Conservation (phyloP, 1,140 invertebrate genomes). For the Xylocopa sonorina region DNA sequence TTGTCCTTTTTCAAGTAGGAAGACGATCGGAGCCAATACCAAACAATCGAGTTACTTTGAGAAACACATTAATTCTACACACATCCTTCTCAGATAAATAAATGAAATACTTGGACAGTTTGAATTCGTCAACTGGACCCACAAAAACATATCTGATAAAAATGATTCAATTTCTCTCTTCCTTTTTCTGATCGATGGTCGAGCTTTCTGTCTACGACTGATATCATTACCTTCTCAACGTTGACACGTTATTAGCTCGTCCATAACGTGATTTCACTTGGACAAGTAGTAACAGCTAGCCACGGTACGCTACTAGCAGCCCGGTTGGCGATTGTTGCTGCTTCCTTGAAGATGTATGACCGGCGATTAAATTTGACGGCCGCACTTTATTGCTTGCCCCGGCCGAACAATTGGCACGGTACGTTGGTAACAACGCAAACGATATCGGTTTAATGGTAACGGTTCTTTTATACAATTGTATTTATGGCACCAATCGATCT, state of each 20-base stretch:
- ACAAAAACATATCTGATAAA: too few relatives aligned
- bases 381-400: conserved; percentile 22
- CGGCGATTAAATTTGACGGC: conserved; percentile 36
- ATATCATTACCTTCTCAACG: background rate
- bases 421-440: background rate
- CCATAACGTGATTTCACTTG: conserved; percentile 7
- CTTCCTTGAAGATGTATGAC: conserved; percentile 12
- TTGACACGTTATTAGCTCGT: conserved; percentile 18
- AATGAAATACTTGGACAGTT: too few relatives aligned
- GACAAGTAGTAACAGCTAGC: background rate
- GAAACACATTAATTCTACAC: too few relatives aligned
- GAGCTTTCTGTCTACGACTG: too few relatives aligned
- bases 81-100: too few relatives aligned
- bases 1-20: too few relatives aligned
- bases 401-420: conserved; percentile 32
- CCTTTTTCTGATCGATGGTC: background rate
- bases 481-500: conserved; percentile 1
- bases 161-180: too few relatives aligned
- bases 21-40: too few relatives aligned
- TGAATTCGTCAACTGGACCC: too few relatives aligned
- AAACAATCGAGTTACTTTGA: too few relatives aligned
- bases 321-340: conserved; percentile 20
- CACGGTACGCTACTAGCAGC: conserved; percentile 3
- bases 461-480: conserved; percentile 21
- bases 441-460: conserved; percentile 3